These are phyloP conservation scores for Athripsodes cinereus DNA, from an alignment of 2,888 invertebrate genomes.

Conservation along the genomic window DNA sequence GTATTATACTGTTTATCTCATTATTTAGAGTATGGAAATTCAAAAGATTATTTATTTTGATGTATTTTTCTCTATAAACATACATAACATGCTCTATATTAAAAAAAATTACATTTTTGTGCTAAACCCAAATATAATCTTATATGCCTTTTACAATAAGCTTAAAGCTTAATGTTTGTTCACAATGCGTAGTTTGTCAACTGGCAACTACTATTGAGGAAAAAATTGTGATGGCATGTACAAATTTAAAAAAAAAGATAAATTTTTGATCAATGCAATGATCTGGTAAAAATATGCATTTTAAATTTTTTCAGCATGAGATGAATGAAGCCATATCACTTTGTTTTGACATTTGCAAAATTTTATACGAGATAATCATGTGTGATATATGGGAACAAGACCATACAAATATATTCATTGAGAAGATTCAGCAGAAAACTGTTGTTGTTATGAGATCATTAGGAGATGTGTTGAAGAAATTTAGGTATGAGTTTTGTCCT, in stretches of 20 bases:
- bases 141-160: no score
- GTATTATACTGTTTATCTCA: not conserved
- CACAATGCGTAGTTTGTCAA: no score
- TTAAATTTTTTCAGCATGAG: conserved; percentile 41
- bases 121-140: no score
- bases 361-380: conserved; percentile 50
- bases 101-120: no score
- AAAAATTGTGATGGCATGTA: no score
- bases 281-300: no score
- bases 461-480: conserved; percentile 52
- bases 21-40: not conserved
- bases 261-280: no score
- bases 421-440: conserved; percentile 48
- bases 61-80: no score
- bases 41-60: not conserved
- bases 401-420: conserved; percentile 40
- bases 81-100: no score
- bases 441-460: conserved; percentile 51
- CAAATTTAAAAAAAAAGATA: no score
- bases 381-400: conserved; percentile 50
- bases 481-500: conserved; percentile 39
- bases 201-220: no score
- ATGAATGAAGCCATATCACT: conserved; percentile 43
- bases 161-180: no score
- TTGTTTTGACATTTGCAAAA: conserved; percentile 44